Evolutionary conservation across 2,797 vertebrate genomes (phyloP), one percentile per base, ranked within the genome.

Genomic region (Xenentodon cancila): DNA sequence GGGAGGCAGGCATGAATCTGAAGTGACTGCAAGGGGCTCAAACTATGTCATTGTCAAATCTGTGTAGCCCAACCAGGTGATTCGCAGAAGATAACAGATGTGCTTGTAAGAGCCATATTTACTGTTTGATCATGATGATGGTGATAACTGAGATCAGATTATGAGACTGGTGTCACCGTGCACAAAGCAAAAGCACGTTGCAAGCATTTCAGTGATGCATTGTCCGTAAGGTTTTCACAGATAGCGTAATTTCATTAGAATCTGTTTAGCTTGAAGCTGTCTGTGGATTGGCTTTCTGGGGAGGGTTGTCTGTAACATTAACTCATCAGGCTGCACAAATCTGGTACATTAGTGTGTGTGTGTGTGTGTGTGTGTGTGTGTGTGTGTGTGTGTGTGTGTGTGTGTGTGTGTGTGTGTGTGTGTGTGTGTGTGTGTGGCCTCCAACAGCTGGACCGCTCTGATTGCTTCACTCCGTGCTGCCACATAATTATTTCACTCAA

Each of bases 211-310:
- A 37, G 11, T 37, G 9, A 3, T 37, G 11, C 6, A n/a, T 4
- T 5, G 9, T 32, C 30, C 4, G n/a, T 63, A 46, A 53, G 11
- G 21, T 12, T 22, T 53, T 19, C 50, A 63, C 25, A 63, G 48
- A 7, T 21, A 27, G 55, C 12, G 6, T 84, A 71, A 85, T 87
- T 81, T 73, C 68, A 81, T 87, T 84, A 79, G 52, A 53, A 78
- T 71, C 74, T 85, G 74, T 84, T 82, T 80, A 86, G 75, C 51
- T 61, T 73, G 51, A 71, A 80, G 57, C 71, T 64, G 64, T 65
- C 70, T 66, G 34, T 37, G 34, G 34, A 37, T 50, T 59, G 69
- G 66, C 73, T 75, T 82, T 83, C 79, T 87, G 63, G 53, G 62
- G 77, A 49, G 54, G 48, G 61, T 68, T 59, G 57, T 73, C 64